These are phyloP conservation scores for Zaprionus taronus DNA, from an alignment of 1,140 invertebrate genomes.

Conservation along the genomic window DNA sequence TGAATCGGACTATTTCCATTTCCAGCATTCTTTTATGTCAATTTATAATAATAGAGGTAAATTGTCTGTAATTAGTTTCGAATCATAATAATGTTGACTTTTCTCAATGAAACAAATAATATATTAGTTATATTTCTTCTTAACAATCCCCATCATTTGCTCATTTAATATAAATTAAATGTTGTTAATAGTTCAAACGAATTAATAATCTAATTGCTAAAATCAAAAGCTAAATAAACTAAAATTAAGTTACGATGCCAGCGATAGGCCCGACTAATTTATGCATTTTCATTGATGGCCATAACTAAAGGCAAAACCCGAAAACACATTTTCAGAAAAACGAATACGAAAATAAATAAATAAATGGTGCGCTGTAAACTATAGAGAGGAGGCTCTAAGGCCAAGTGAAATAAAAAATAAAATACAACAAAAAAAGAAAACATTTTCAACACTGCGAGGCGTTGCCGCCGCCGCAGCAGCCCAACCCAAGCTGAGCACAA, in stretches of 20 bases:
- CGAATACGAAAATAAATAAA: slow-evolving; percentile 22
- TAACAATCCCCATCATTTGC: neutral
- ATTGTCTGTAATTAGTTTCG: neutral
- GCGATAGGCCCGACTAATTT: neutral
- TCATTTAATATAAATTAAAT: neutral
- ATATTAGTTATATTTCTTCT: neutral
- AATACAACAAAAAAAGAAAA: slow-evolving; percentile 40
- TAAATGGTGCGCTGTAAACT: slow-evolving; percentile 54
- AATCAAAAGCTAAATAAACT: neutral
- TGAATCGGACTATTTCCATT: neutral
- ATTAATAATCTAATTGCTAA: neutral
- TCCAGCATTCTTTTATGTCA: neutral
- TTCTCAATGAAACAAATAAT: neutral
- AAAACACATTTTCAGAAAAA: neutral
- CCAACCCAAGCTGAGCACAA: slow-evolving; percentile 26
- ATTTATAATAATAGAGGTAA: neutral
- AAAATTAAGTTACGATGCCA: neutral
- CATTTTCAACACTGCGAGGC: slow-evolving; percentile 53
- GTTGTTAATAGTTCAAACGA: neutral
- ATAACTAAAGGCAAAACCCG: neutral
- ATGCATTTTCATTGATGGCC: slow-evolving; percentile 11
- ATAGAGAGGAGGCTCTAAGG: slow-evolving; percentile 36
- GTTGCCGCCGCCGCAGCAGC: slow-evolving; percentile 39
- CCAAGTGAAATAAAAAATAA: slow-evolving; percentile 35
- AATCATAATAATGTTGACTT: neutral